Base-by-base conservation (phyloP, 2,113 vertebrate genomes). In the Macquaria australasica region DNA sequence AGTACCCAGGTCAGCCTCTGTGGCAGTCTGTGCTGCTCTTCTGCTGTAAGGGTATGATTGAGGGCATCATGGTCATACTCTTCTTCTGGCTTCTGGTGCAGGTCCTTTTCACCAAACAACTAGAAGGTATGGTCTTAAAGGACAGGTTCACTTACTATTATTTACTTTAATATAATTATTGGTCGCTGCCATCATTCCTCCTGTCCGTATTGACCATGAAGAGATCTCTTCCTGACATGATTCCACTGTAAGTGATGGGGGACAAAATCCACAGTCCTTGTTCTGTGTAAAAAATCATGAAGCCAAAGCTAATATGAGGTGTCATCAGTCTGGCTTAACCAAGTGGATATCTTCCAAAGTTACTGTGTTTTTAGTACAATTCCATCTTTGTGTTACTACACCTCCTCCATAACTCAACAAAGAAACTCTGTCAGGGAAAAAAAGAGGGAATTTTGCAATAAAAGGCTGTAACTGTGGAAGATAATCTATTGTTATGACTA, bases 61-160 rank as follows among this genome's bases (percentile, higher is more conserved):
- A 96, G 82, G 95, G 91, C n/a, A 95, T 96, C 86, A 94, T 96
- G 81, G 93, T 96, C 55, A 69, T 96, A 8, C 95, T 96, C 79
- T 96, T 96, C 91, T 87, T 95, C 86, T 96, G 95, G 95, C 94
- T 96, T 1, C 93, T 96, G 73, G 80, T 96, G 51, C 95, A 95
- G 83, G 94, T 95, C 51, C 93, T 96, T 58, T 96, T 96, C 84
- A 93, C 90, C 87, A 95, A 95, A 84, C 91, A 96, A 18, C 81
- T 95, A 53, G 94, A 95, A 94, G 94, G 95, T 96, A 94, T 6
- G 76, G 43, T n/a, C 31, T 31, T 25, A 39, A 63, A 76, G 18
- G 16, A 60, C 31, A 5, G 2, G 9, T 18, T 71, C 2, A 45
- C 0, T 34, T 34, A 34, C 34, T 34, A 5, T 34, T 34, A 15